phyloP scores from a whole-genome alignment of 2,113 vertebrate genomes.

The Sardina pilchardus region DNA sequence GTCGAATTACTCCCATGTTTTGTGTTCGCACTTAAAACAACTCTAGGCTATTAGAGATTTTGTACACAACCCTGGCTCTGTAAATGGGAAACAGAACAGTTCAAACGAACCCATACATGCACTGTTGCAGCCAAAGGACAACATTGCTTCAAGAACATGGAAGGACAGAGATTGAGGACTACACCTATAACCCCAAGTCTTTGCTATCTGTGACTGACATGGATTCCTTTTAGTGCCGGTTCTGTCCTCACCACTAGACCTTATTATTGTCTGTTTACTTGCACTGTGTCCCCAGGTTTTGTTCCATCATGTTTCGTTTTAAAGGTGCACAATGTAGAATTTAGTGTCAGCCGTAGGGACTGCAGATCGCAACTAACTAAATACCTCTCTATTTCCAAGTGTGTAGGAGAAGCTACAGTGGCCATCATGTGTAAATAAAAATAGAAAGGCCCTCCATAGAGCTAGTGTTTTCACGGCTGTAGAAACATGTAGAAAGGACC shows the following conservation, averaged over 20 bases:
- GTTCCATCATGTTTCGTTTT: background rate
- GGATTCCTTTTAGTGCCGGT: slow-evolving; percentile 74
- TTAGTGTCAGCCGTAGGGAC: too few species aligned
- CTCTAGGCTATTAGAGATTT: too few species aligned
- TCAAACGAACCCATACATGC: background rate
- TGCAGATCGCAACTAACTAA: too few species aligned
- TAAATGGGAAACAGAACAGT: background rate
- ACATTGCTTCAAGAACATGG: slow-evolving; percentile 35
- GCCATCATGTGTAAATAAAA: too few species aligned
- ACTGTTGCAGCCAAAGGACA: background rate
- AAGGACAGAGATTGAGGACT: slow-evolving; percentile 44
- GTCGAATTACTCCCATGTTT: background rate
- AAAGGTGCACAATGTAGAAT: too few species aligned
- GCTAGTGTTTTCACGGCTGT: too few species aligned
- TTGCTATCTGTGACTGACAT: background rate
- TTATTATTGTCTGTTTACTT: slow-evolving; percentile 93
- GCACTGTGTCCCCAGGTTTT: slow-evolving; percentile 73
- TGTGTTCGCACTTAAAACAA: too few species aligned
- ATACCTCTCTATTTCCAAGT: too few species aligned
- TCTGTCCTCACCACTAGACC: slow-evolving; percentile 86
- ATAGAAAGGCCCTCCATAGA: too few species aligned
- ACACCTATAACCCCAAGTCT: background rate
- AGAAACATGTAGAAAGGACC: too few species aligned
- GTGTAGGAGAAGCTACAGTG: too few species aligned
- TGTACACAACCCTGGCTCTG: background rate